Evolutionary conservation across 2,797 vertebrate genomes (phyloP), one percentile per base, ranked within the genome.

Genomic region (Lophotriccus pileatus): DNA sequence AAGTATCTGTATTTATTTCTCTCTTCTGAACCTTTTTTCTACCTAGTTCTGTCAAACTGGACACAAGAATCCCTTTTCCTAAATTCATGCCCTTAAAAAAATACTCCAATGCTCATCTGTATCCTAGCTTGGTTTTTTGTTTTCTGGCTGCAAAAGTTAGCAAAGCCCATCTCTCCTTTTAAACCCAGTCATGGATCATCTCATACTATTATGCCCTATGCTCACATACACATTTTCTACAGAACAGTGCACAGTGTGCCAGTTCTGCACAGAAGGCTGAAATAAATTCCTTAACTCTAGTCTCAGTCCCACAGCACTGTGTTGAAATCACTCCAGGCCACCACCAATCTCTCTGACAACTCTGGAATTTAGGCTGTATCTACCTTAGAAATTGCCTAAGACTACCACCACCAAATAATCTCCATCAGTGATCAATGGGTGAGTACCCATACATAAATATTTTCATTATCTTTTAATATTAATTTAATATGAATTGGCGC

Each of bases 401-500:
- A 18, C 24, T 66, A 18, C 32, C 46, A 87, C 30, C 39, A 72
- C 20, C 17, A 77, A 72, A 59, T 41, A 70, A 59, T 59, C 34
- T 82, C 34, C 17, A 21, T 46, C 37, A 59, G 39, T 2, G 0
- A 87, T 41, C 83, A 36, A 6, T 34, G 50, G 27, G 16, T 52
- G 50, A 52, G 17, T 30, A 41, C 19, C 18, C n/a, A 64, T 47
- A 43, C 7, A 24, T 39, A 58, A 59, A 59, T 53, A 82, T n/a
- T 59, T 70, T 82, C 15, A 47, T 47, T 59, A 25, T 53, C 47
- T 82, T 89, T 73, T 53, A 70, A 85, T 52, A 52, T 19, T 52
- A 52, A 30, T 52, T 52, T 52, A 30, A 52, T 30, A 52, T 36
- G 34, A 84, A 68, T 39, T 0, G 0, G 24, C 0, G 0, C 30